These are phyloP conservation scores for Podilymbus podiceps DNA, from an alignment of 2,113 vertebrate species.

Conservation along the genomic window DNA sequence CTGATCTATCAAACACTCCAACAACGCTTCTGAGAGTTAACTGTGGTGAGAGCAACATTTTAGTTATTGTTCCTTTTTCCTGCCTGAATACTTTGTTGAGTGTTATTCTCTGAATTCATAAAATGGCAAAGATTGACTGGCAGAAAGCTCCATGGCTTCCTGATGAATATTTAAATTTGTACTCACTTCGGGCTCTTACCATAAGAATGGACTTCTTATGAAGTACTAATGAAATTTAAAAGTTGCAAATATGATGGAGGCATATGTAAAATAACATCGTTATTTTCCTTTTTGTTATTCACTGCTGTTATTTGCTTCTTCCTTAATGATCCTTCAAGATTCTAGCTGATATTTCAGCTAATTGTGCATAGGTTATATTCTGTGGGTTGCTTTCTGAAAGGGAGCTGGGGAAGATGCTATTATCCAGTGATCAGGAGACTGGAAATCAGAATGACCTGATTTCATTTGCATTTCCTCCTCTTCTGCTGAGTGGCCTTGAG, in stretches of 20 bases:
- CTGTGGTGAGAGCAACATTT: background rate
- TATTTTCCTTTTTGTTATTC: background rate
- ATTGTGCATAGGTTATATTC: background rate
- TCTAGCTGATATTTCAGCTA: background rate
- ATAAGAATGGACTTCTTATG: background rate
- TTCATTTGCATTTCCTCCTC: background rate
- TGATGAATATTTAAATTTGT: slow-evolving; percentile 1
- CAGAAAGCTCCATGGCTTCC: background rate
- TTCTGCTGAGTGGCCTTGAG: background rate
- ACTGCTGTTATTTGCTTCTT: background rate
- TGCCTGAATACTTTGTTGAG: background rate
- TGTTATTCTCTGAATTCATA: background rate
- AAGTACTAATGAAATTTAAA: background rate
- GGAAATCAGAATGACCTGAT: background rate
- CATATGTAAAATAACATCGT: background rate
- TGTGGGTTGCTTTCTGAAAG: background rate
- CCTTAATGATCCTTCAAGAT: background rate
- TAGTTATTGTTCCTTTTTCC: background rate
- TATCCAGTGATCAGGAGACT: background rate
- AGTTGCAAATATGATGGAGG: background rate
- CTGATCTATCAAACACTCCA: background rate
- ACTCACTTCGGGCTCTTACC: background rate
- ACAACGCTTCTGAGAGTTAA: background rate
- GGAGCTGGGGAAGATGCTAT: background rate
- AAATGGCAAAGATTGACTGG: background rate